Evolutionary conservation across 92 coral and sea anemone genomes (phyloP).

Genomic region (Siderastrea siderea): DNA sequence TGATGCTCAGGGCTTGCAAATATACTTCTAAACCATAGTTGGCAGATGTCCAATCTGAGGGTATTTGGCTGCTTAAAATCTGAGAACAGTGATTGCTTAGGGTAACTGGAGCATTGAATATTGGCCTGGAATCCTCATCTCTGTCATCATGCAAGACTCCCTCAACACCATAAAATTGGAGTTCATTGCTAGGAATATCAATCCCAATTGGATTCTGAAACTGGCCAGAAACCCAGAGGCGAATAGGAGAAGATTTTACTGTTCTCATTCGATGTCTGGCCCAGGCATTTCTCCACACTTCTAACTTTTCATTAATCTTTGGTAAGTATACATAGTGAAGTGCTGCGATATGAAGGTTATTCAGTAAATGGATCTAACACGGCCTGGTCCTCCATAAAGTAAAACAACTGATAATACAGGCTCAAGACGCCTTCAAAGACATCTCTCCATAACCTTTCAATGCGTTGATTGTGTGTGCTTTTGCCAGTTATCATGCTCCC

Average conservation of each 20-base stretch:
- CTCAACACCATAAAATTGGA: constrained; percentile 48
- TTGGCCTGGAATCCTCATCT: not conserved
- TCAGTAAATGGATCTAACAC: constrained; percentile 53
- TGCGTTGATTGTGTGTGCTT: constrained; percentile 60
- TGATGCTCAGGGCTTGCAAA: too few relatives aligned
- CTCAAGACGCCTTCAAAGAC: constrained; percentile 60
- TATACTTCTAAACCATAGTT: too few relatives aligned
- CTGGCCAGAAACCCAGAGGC: constrained; percentile 60
- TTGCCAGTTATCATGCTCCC: constrained; percentile 57
- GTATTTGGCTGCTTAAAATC: too few relatives aligned
- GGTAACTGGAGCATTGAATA: too few relatives aligned
- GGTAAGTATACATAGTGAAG: constrained; percentile 43
- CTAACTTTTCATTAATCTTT: constrained; percentile 8
- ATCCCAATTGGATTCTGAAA: constrained; percentile 41
- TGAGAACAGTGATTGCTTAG: too few relatives aligned
- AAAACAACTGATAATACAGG: constrained; percentile 49
- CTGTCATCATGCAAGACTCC: constrained; percentile 28
- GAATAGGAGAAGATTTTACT: constrained; percentile 38
- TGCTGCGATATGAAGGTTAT: constrained; percentile 41
- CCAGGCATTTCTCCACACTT: constrained; percentile 16
- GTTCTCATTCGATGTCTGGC: constrained; percentile 34
- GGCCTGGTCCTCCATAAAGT: constrained; percentile 58
- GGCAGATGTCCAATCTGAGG: too few relatives aligned
- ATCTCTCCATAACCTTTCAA: constrained; percentile 61
- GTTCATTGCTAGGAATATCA: constrained; percentile 25